phyloP scores from a whole-genome alignment of 2,113 vertebrate genomes.

The Pelecanus crispus region DNA sequence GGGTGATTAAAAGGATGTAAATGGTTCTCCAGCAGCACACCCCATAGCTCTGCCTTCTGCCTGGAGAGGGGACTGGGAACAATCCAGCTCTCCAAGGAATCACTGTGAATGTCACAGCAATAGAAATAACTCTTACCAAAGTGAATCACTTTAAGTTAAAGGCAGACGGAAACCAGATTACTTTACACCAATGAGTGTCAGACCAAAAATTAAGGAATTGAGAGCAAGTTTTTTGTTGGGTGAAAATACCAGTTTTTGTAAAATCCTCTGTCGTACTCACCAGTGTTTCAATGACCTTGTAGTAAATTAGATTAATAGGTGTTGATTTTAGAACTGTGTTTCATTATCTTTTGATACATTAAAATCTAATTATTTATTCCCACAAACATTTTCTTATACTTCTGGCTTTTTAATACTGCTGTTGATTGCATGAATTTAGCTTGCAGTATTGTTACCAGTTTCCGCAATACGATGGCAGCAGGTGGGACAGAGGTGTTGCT shows the following conservation, averaged over 20 bases:
- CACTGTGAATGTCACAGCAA: background rate
- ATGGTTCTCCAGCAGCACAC: background rate
- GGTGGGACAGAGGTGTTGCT: background rate
- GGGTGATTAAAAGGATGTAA: background rate
- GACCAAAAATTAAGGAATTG: background rate
- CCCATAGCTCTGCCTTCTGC: background rate
- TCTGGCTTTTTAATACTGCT: background rate
- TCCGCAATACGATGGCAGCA: background rate
- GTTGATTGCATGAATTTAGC: background rate
- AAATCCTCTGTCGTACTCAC: background rate
- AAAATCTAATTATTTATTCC: background rate
- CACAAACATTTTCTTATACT: background rate
- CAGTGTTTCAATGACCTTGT: background rate
- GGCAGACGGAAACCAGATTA: background rate
- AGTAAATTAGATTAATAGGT: background rate
- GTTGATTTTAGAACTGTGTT: background rate
- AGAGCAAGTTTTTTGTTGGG: background rate
- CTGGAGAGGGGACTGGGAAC: too few relatives aligned
- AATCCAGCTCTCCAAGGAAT: background rate
- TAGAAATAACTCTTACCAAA: background rate
- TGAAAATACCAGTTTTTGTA: background rate
- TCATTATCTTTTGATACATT: background rate
- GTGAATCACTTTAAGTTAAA: background rate
- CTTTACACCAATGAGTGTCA: background rate
- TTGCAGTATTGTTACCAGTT: rapidly evolving